Evolutionary conservation across 2,797 vertebrate species (phyloP).

Genomic region (Trematomus bernacchii): DNA sequence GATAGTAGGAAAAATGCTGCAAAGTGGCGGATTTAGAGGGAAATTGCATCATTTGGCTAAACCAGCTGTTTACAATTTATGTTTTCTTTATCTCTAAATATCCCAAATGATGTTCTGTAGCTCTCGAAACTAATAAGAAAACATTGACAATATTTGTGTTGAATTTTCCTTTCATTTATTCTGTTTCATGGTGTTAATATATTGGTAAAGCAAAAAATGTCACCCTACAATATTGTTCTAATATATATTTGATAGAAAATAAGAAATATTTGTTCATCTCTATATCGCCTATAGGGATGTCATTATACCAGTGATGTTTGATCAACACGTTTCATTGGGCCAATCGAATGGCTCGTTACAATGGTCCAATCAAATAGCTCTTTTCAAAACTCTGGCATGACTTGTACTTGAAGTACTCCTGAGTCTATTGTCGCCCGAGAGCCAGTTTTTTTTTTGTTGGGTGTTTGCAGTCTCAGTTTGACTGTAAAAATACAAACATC

Average conservation of each 20-base stretch:
- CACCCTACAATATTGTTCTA: no score
- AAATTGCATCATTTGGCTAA: conserved; percentile 3
- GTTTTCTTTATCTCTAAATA: conserved; percentile 10
- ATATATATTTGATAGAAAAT: no score
- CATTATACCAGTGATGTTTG: no score
- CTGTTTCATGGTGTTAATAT: no score
- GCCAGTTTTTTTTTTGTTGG: background rate
- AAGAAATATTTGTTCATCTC: no score
- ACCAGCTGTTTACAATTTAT: background rate
- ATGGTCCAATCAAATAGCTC: no score
- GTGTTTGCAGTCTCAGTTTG: conserved; percentile 35
- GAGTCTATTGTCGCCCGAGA: conserved; percentile 18
- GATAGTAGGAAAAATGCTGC: conserved; percentile 36
- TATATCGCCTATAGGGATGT: no score
- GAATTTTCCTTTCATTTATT: conserved; percentile 5
- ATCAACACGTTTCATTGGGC: no score
- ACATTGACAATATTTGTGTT: background rate
- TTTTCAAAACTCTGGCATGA: background rate
- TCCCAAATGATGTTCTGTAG: background rate
- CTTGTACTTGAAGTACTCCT: conserved; percentile 15
- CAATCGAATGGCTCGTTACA: no score
- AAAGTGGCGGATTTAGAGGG: conserved; percentile 32
- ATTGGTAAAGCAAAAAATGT: no score
- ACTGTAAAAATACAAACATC: conserved; percentile 48
- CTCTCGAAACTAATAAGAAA: background rate